A percentile compares a stretch with the other conserved stretches of the same genome.
phyloP scores from a whole-genome alignment of 2,797 vertebrate genomes.

The Lutjanus argentimaculatus region DNA sequence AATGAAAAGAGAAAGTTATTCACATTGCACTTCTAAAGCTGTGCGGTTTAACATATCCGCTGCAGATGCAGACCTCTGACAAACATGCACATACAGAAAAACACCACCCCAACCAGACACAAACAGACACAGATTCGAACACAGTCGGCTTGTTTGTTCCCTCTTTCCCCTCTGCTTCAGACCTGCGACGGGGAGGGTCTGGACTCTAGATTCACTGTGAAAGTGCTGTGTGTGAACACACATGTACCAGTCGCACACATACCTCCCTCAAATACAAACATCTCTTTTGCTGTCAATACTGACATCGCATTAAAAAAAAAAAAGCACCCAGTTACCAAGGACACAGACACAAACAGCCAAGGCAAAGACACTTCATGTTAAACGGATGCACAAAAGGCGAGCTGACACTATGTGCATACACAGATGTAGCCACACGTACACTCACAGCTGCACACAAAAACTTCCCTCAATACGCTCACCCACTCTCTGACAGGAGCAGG shows the following conservation, averaged over 20 bases:
- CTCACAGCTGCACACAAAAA: constrained; percentile 58
- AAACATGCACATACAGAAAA: neutral
- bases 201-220: constrained; percentile 29
- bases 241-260: neutral
- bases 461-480: constrained; percentile 65
- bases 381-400: constrained; percentile 49
- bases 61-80: neutral
- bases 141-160: constrained; percentile 33
- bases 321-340: constrained; percentile 40
- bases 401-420: constrained; percentile 24
- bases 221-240: constrained; percentile 23
- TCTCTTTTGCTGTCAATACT: constrained; percentile 27
- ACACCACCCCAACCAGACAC: neutral
- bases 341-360: constrained; percentile 32
- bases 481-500: constrained; percentile 70
- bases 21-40: constrained; percentile 17
- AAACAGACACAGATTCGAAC: constrained; percentile 3
- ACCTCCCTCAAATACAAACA: constrained; percentile 34
- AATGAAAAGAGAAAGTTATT: constrained; percentile 43
- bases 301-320: constrained; percentile 4
- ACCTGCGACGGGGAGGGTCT: constrained; percentile 22
- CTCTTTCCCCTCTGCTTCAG: constrained; percentile 16
- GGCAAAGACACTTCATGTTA: constrained; percentile 37
- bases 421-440: constrained; percentile 33
- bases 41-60: neutral